phyloP scores from a whole-genome alignment of 1,140 invertebrate genomes.

The Macrotrachela quadricornifera region DNA sequence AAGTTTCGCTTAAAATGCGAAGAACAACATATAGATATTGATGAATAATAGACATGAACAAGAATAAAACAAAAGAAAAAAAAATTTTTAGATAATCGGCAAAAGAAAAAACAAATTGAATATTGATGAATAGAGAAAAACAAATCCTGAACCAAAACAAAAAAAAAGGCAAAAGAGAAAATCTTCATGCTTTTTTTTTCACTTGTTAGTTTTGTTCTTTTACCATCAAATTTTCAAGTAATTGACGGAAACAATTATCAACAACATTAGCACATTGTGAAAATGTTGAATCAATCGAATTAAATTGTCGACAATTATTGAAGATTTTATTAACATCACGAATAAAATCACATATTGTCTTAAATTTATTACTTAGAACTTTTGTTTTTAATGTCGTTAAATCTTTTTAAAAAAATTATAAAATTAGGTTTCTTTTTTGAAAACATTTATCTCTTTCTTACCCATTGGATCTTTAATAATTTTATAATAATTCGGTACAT shows the following conservation, averaged over 20 bases:
- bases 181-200: too few species aligned
- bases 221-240: conserved; percentile 29
- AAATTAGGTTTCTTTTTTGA: too few species aligned
- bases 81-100: background rate
- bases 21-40: too few species aligned
- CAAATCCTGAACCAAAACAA: too few species aligned
- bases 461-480: conserved; percentile 95
- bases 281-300: conserved; percentile 77
- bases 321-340: conserved; percentile 93
- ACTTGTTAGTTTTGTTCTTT: background rate
- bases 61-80: too few species aligned
- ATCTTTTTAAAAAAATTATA: conserved; percentile 38
- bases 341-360: conserved; percentile 72
- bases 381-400: conserved; percentile 70
- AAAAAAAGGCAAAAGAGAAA: too few species aligned
- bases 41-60: too few species aligned
- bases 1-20: too few species aligned
- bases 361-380: conserved; percentile 58
- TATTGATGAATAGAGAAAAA: too few species aligned
- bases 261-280: conserved; percentile 79
- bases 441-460: conserved; percentile 32
- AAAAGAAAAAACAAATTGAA: conserved; percentile 7
- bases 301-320: conserved; percentile 91
- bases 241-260: conserved; percentile 73
- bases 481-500: conserved; percentile 88